These are phyloP conservation scores for Melanophora roralis DNA, from an alignment of 2,888 invertebrate genomes.

Conservation along the genomic window DNA sequence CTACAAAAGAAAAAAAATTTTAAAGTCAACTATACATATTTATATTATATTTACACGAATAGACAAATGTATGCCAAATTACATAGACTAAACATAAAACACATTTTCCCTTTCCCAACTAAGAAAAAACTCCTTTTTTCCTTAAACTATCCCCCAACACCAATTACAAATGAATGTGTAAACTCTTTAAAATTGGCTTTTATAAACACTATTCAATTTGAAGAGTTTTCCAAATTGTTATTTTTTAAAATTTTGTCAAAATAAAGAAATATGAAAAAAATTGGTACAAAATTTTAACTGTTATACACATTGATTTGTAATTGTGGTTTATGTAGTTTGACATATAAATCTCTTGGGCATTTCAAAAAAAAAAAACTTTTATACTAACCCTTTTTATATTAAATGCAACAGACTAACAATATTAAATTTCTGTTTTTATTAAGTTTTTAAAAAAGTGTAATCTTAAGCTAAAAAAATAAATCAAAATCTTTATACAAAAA, in stretches of 20 bases:
- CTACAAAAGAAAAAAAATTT: conserved; percentile 35
- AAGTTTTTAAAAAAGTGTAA: background rate
- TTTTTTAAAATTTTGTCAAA: conserved; percentile 10
- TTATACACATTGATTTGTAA: conserved; percentile 65
- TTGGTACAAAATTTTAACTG: conserved; percentile 27
- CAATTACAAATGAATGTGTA: conserved; percentile 63
- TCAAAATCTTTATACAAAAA: no score
- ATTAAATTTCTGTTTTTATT: conserved; percentile 1
- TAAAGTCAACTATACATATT: background rate
- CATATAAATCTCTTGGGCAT: conserved; percentile 66
- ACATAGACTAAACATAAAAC: conserved; percentile 54
- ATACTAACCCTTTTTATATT: conserved; percentile 1
- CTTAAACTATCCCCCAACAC: background rate
- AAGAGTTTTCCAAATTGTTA: conserved; percentile 28
- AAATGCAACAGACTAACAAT: background rate
- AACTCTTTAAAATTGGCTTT: conserved; percentile 40
- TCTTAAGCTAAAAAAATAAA: no score
- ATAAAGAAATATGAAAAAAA: background rate
- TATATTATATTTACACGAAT: conserved; percentile 60
- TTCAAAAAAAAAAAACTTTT: conserved; percentile 49
- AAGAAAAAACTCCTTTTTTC: background rate
- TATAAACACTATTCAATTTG: background rate
- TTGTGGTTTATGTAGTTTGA: conserved; percentile 67
- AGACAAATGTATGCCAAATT: conserved; percentile 68
- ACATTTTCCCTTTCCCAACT: background rate